phyloP scores from a whole-genome alignment of 2,797 vertebrate species.

The Protosalanx chinensis region DNA sequence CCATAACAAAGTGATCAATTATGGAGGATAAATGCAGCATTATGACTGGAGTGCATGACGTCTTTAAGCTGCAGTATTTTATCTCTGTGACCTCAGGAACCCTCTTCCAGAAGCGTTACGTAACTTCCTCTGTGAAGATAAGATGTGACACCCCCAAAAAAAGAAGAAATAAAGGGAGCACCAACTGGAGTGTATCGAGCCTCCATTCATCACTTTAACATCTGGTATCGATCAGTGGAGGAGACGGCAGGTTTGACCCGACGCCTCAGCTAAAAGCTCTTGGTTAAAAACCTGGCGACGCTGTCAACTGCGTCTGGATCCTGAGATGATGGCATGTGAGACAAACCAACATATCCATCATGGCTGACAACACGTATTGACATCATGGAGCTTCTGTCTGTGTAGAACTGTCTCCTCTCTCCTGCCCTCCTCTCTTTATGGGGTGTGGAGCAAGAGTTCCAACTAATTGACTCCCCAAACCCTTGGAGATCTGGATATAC shows the following conservation, averaged over 20 bases:
- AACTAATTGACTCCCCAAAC: slow-evolving; percentile 50
- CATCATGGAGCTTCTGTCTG: slow-evolving; percentile 14
- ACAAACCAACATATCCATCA: slow-evolving; percentile 55
- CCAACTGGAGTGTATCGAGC: slow-evolving; percentile 46
- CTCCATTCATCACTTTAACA: slow-evolving; percentile 66
- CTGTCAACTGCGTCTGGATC: slow-evolving; percentile 29
- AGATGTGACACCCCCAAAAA: slow-evolving; percentile 12
- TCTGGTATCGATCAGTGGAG: slow-evolving; percentile 62
- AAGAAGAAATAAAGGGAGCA: slow-evolving; percentile 4
- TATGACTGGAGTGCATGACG: neutral
- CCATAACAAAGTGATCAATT: neutral
- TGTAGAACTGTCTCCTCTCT: slow-evolving; percentile 27
- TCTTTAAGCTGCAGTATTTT: slow-evolving; percentile 17
- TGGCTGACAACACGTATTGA: slow-evolving; percentile 2
- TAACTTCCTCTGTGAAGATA: slow-evolving; percentile 37
- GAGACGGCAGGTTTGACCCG: slow-evolving; percentile 48
- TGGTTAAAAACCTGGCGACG: slow-evolving; percentile 3
- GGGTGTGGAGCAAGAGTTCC: slow-evolving; percentile 28
- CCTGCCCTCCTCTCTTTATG: slow-evolving; percentile 24
- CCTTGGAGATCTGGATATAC: slow-evolving; percentile 40
- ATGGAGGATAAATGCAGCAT: neutral
- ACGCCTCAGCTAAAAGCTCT: slow-evolving; percentile 53
- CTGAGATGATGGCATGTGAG: slow-evolving; percentile 46
- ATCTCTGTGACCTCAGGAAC: slow-evolving; percentile 28
- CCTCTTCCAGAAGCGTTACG: slow-evolving; percentile 1